Base-by-base conservation (phyloP, 2,113 vertebrate species). In the Stegostoma tigrinum region DNA sequence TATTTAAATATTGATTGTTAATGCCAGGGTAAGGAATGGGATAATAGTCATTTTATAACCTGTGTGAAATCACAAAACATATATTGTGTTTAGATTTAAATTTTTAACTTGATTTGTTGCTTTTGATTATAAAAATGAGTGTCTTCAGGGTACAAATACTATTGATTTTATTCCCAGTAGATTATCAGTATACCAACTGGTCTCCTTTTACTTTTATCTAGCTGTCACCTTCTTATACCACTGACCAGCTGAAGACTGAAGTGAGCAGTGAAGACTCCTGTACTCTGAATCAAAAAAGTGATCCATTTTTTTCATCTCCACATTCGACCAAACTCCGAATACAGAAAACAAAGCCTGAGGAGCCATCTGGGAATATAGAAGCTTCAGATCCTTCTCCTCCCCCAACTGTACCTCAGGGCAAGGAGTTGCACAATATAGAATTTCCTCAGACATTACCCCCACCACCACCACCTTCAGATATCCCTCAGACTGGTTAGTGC, bases 401-500 rank as follows among this genome's bases (percentile, higher is more conserved):
- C 94, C 94, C 94, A 70, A 48, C 94, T 95, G 68, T 95, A 95
- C 66, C 94, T 72, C 94, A 95, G 94, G 94, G 94, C 67, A 72
- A 72, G 42, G 67, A 70, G 67, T 70, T 72, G 67, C 94, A 70
- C 94, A 72, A 72, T 95, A 24, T 95, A 95, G 67, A 95, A 70
- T 95, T 95, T 95, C 67, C 94, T 95, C 94, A 95, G 94, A 95
- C 94, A 72, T 95, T 86, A 96, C 48, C 93, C 96, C 48, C 61
- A 96, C 95, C 70, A 90, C 95, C 70, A 90, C 96, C 70, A 96
- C 80, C 95, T 96, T 67, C 96, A 70, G 96, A 96, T 68, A 96
- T 67, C 91, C 78, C 95, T 64, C 96, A 96, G 24, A 96, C 96
- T 95, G 96, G 97, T 97, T 75, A 19, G 96, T 96, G 64, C 68